Evolutionary conservation across 2,797 vertebrate genomes (phyloP).

Genomic region (Amblyopsis hoosieri): DNA sequence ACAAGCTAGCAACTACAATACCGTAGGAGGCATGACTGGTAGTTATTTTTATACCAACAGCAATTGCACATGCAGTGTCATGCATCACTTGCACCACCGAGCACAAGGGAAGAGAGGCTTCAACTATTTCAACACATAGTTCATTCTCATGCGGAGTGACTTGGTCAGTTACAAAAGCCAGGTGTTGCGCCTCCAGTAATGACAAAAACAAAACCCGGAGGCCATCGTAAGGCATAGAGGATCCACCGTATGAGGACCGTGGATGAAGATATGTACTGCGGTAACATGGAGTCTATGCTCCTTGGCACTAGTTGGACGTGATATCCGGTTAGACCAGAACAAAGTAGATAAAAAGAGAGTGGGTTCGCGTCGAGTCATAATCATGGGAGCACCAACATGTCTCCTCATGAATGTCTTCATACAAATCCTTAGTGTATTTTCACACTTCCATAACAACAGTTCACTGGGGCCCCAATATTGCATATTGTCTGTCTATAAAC

Average conservation of each 20-base stretch:
- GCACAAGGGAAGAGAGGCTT: slow-evolving; percentile 28
- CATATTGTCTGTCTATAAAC: slow-evolving; percentile 65
- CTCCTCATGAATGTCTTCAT: not conserved
- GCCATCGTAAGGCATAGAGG: slow-evolving; percentile 33
- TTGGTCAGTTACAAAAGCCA: slow-evolving; percentile 7
- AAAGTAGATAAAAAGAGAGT: slow-evolving; percentile 13
- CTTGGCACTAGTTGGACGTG: slow-evolving; percentile 59
- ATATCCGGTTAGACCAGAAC: slow-evolving; percentile 28
- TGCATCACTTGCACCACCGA: slow-evolving; percentile 29
- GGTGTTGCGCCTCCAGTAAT: not conserved
- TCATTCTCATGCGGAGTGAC: slow-evolving; percentile 17
- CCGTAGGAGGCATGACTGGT: not conserved
- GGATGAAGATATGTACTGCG: slow-evolving; percentile 4
- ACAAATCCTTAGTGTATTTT: slow-evolving; percentile 35
- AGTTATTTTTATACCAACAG: not conserved
- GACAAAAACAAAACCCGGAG: slow-evolving; percentile 1
- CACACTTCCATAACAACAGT: slow-evolving; percentile 1
- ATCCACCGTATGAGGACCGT: slow-evolving; percentile 39
- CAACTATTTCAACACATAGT: not conserved
- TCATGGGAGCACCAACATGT: not conserved
- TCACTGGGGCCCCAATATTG: slow-evolving; percentile 32
- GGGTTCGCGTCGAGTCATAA: not conserved
- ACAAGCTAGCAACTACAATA: slow-evolving; percentile 13
- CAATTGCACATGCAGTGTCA: slow-evolving; percentile 23
- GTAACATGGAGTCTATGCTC: slow-evolving; percentile 5